Evolutionary conservation across 2,113 vertebrate genomes (phyloP).

Genomic region (Sinosuthora webbiana): DNA sequence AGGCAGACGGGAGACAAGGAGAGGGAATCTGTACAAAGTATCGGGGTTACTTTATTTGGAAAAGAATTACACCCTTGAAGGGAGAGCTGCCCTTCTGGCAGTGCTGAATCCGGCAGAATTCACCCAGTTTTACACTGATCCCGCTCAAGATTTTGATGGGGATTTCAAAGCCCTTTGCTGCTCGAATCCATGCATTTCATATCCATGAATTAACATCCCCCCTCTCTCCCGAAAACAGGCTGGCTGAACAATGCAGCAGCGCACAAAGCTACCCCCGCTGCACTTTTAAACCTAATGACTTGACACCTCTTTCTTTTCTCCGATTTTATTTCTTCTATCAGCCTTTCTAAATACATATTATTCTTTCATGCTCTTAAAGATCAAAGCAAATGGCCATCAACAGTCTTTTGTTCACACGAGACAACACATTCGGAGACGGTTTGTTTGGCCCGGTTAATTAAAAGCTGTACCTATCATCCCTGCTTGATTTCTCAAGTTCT

Average conservation of each 20-base stretch:
- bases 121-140: not conserved
- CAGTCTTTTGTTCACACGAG: constrained; percentile 51
- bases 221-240: not conserved
- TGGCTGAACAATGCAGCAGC: not conserved
- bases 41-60: not conserved
- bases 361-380: constrained; percentile 35
- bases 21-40: not conserved
- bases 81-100: not conserved
- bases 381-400: constrained; percentile 60
- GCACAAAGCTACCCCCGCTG: not conserved
- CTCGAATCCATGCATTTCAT: not conserved
- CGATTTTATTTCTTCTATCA: constrained; percentile 12
- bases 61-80: not conserved
- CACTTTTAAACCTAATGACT: constrained; percentile 25
- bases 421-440: not conserved
- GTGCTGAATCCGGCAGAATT: not conserved
- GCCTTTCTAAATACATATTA: constrained; percentile 47
- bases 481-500: constrained; percentile 55
- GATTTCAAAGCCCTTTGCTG: not conserved
- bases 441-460: constrained; percentile 67
- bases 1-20: not conserved
- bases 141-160: not conserved
- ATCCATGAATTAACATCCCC: not conserved
- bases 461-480: constrained; percentile 39
- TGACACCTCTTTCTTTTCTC: constrained; percentile 31